Conservation (phyloP, 2,113 vertebrate species). For the Dendropsophus ebraccatus region DNA sequence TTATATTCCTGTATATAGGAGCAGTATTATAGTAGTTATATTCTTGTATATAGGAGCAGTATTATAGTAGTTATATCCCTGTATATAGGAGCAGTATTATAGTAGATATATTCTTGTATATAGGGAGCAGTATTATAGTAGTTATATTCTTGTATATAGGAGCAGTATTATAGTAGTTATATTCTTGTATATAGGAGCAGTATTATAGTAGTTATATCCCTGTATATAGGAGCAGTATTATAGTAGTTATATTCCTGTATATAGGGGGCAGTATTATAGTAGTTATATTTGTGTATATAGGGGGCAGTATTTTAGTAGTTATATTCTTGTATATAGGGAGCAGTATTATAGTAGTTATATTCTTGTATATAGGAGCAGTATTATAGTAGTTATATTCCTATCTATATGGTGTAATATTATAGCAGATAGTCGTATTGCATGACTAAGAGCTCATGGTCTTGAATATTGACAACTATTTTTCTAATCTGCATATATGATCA, state of each 20-base stretch:
- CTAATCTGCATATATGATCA: no score
- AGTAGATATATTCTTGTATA: background rate
- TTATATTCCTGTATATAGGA: no score
- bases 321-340: no score
- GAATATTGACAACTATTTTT: no score
- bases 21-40: no score
- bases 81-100: background rate
- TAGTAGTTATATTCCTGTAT: no score
- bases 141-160: slow-evolving; percentile 13
- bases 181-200: background rate
- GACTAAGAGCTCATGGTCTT: no score
- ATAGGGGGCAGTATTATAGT: background rate
- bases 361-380: background rate
- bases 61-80: no score
- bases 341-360: slow-evolving; percentile 13
- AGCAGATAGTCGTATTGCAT: no score
- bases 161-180: background rate
- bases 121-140: slow-evolving; percentile 8
- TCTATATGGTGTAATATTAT: no score
- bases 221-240: background rate
- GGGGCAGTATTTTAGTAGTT: background rate
- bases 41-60: no score
- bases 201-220: background rate
- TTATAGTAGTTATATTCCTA: background rate
- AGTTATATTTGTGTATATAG: background rate